Percentiles rank a stretch among this genome's conserved stretches.
Conservation (phyloP, 2,113 vertebrate species). For the Opisthocomus hoazin region DNA sequence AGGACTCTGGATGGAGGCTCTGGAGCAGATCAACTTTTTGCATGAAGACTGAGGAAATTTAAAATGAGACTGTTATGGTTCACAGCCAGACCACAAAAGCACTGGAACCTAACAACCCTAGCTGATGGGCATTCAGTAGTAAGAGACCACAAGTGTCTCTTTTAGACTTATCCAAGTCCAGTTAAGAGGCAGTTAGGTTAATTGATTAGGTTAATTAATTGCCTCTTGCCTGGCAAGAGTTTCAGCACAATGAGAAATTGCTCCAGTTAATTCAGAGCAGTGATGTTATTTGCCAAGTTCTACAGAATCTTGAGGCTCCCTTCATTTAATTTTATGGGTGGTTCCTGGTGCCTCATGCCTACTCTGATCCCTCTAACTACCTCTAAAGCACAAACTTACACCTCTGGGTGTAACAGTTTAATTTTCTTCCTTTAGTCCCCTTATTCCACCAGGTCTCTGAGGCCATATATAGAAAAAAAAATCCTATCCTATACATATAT, state of each 20-base stretch:
- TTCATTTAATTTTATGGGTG: not conserved
- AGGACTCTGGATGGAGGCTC: not conserved
- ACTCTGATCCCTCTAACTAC: not conserved
- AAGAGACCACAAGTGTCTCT: not conserved
- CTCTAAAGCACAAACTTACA: not conserved
- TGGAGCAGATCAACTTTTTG: not conserved
- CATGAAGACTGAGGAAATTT: not conserved
- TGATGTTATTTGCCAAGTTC: not conserved
- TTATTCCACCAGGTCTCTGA: not conserved
- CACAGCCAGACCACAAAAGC: not conserved
- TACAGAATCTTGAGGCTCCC: not conserved
- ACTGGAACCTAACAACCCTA: not conserved
- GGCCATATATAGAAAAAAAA: not conserved
- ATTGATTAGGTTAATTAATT: slow-evolving; percentile 25
- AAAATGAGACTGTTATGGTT: not conserved
- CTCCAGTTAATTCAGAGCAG: not conserved
- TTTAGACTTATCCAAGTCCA: not conserved
- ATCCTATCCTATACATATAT: not conserved
- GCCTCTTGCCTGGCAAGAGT: not conserved
- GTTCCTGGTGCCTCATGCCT: not conserved
- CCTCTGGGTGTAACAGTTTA: not conserved
- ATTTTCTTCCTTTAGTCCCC: not conserved
- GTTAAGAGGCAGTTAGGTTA: slow-evolving; percentile 4
- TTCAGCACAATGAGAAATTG: not conserved
- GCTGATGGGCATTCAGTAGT: not conserved